A percentile compares a stretch with the other conserved stretches of the same genome.
Evolutionary conservation across 2,888 invertebrate species (phyloP).

Genomic region (Ophion ellenae): DNA sequence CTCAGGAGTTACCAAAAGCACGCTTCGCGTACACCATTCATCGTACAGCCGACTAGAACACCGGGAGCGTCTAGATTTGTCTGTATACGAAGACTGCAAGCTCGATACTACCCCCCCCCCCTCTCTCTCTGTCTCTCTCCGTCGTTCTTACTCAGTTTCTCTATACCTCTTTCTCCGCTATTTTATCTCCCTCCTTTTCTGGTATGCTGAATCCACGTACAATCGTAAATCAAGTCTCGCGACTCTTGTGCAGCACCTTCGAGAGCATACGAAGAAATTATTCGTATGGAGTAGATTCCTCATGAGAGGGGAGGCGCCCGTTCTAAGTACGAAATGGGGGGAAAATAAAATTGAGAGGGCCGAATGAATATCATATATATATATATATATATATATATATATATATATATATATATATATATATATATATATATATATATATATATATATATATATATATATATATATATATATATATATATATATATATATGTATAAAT

Average conservation of each 20-base stretch:
- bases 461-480: too few relatives aligned
- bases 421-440: background rate
- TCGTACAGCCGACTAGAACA: slow-evolving; percentile 22
- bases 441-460: too few relatives aligned
- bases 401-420: too few relatives aligned
- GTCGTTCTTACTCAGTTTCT: background rate
- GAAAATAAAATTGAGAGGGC: slow-evolving; percentile 47
- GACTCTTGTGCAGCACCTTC: slow-evolving; percentile 48
- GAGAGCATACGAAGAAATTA: slow-evolving; percentile 50
- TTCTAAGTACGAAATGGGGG: slow-evolving; percentile 42
- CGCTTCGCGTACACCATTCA: slow-evolving; percentile 21
- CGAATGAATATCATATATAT: slow-evolving; percentile 24
- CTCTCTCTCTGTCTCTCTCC: background rate
- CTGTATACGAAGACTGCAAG: slow-evolving; percentile 19
- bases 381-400: background rate
- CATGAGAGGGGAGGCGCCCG: slow-evolving; percentile 36
- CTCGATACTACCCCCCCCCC: slow-evolving; percentile 13
- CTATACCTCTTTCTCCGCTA: background rate
- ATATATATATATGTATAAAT: slow-evolving; percentile 6
- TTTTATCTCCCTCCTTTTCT: background rate
- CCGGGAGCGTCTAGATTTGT: slow-evolving; percentile 39
- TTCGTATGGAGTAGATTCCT: slow-evolving; percentile 42
- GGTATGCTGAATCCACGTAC: slow-evolving; percentile 47
- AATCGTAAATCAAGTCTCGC: slow-evolving; percentile 55
- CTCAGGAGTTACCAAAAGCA: slow-evolving; percentile 50